phyloP scores from a whole-genome alignment of 2,888 invertebrate species.

The Brassicogethes aeneus region DNA sequence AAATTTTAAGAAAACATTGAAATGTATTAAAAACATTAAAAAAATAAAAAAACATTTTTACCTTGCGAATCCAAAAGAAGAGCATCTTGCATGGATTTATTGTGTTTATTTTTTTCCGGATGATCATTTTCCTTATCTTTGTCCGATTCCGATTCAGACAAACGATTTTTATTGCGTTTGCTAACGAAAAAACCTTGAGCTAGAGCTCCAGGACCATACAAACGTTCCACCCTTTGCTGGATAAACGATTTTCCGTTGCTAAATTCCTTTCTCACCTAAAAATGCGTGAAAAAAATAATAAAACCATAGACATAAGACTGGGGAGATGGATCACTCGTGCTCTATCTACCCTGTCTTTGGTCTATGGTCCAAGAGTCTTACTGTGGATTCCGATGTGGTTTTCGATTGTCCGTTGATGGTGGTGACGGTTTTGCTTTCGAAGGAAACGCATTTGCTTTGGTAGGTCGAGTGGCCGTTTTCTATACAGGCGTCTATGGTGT shows the following conservation, averaged over 20 bases:
- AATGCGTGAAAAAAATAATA: too few species aligned
- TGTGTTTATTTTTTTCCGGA: constrained; percentile 21
- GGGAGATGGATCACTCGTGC: too few species aligned
- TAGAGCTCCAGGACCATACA: constrained; percentile 80
- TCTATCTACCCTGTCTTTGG: too few species aligned
- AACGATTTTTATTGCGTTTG: constrained; percentile 45
- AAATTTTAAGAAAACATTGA: too few species aligned
- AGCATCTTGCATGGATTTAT: constrained; percentile 27
- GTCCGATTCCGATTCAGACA: constrained; percentile 22
- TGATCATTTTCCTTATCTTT: constrained; percentile 6
- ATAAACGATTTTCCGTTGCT: constrained; percentile 62
- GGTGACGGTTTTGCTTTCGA: constrained; percentile 22
- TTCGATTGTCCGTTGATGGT: constrained; percentile 19
- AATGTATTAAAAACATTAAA: too few species aligned
- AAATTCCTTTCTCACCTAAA: constrained; percentile 22
- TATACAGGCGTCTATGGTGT: constrained; percentile 33
- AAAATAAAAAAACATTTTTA: too few species aligned
- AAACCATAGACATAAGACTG: too few species aligned
- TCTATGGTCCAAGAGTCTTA: too few species aligned
- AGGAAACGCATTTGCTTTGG: constrained; percentile 23
- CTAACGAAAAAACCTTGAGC: constrained; percentile 77
- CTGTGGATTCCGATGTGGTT: not conserved
- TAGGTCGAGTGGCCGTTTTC: constrained; percentile 24
- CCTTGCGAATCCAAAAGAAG: constrained; percentile 19
- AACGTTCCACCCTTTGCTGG: constrained; percentile 77